Base-by-base conservation (phyloP, 1,140 invertebrate species). In the Tetragnatha versicolor region DNA sequence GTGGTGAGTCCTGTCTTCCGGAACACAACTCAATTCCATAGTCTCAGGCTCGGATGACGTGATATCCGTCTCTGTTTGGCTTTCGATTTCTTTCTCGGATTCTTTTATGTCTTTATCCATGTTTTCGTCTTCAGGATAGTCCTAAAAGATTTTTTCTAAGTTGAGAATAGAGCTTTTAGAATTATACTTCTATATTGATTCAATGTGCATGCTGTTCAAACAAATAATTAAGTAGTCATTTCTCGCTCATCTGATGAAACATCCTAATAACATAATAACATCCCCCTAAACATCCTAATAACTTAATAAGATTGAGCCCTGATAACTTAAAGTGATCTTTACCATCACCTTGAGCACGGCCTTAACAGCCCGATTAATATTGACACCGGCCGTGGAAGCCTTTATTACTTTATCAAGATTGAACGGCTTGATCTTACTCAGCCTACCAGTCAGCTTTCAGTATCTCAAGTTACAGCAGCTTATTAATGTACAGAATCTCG, bases 231-330 rank as follows among this genome's bases (percentile, higher is more conserved):
- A 0, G 17, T 58, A 3, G 49, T 58, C 0, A 20, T n/a, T 9
- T 5, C 17, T 2, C 20, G n/a, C 27, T 35, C 37, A n/a, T 63
- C 45, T 7, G 37, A 14, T 1, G 17, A 3, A 2, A 33, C 17
- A 25, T 53, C 68, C 14, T 3, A 55, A 55, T 27, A 20, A 81
- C 82, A 35, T 80, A 81, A 47, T 81, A 79, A 31, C 77, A 27
- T 20, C 82, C 82, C 22, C 1, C 42, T n/a, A n/a, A n/a, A n/a
- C n/a, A n/a, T n/a, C n/a, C n/a, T n/a, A n/a, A n/a, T n/a, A n/a
- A n/a, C n/a, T n/a, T n/a, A n/a, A n/a, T n/a, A n/a, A n/a, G n/a
- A n/a, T n/a, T n/a, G n/a, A n/a, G n/a, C n/a, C n/a, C n/a, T n/a
- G n/a, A n/a, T n/a, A n/a, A n/a, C n/a, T n/a, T n/a, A n/a, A n/a